Percentiles rank a stretch among this genome's conserved stretches.
phyloP scores from a whole-genome alignment of 2,888 invertebrate species.

The Patella depressa region DNA sequence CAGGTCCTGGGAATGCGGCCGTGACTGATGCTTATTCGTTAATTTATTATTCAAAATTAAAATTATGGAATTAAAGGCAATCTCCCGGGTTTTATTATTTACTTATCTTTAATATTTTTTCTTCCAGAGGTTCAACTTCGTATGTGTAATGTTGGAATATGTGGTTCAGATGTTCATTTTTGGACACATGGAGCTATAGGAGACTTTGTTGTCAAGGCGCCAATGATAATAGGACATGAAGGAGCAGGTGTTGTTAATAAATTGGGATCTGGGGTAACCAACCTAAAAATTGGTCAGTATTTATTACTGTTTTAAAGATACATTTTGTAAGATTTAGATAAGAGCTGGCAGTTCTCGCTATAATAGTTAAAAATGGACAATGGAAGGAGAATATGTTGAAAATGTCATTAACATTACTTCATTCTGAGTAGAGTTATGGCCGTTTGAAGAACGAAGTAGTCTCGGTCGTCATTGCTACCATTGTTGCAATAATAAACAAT shows the following conservation, averaged over 20 bases:
- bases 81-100: neutral
- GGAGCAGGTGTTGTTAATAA: slow-evolving; percentile 77
- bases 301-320: too few relatives aligned
- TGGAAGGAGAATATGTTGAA: too few relatives aligned
- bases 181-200: slow-evolving; percentile 88
- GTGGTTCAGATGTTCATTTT: slow-evolving; percentile 95
- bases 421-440: too few relatives aligned
- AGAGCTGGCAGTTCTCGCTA: too few relatives aligned
- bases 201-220: slow-evolving; percentile 85
- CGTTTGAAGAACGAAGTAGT: too few relatives aligned
- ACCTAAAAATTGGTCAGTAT: slow-evolving; percentile 75
- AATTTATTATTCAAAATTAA: neutral
- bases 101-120: neutral
- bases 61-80: neutral
- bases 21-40: too few relatives aligned
- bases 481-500: too few relatives aligned
- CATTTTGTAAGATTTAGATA: too few relatives aligned
- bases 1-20: too few relatives aligned
- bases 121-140: slow-evolving; percentile 85
- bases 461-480: too few relatives aligned
- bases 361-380: too few relatives aligned
- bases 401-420: too few relatives aligned
- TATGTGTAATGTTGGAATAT: slow-evolving; percentile 95
- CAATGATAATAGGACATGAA: slow-evolving; percentile 97
- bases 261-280: slow-evolving; percentile 77